Evolutionary conservation across 2,113 vertebrate genomes (phyloP), one percentile per base, ranked within the genome.

Genomic region (Pelvicachromis taeniatus): DNA sequence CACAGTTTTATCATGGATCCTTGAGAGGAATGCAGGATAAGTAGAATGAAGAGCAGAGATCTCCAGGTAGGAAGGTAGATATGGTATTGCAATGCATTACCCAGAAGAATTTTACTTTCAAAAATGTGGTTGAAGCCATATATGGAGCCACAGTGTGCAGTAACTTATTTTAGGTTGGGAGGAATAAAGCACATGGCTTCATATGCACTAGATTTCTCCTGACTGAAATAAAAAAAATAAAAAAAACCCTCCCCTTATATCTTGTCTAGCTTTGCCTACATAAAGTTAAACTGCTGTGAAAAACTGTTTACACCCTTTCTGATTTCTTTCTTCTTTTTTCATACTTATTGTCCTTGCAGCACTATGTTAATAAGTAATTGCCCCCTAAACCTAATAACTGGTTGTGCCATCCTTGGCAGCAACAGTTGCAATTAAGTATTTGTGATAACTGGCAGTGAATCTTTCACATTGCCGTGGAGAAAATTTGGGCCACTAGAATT

Each of bases 311-410:
- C 7, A 4, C 38, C 4, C 21, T 70, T 26, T 38, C 38, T 70
- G 65, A 70, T 3, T 0, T 42, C 4, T 42, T 42, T 11, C 1
- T 35, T 16, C 0, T 1, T 19, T 33, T 33, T 3, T 68, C 65
- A 17, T 26, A 26, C 17, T 45, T 26, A 26, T 70, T 26, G 17
- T 45, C 21, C 33, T 21, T 65, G 19, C 7, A 2, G 6, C 19
- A 65, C 19, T 65, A 21, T 65, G 61, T 65, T 38, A 65, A 65
- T 40, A 40, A 65, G 19, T 65, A 65, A 38, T 63, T 63, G 33
- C 33, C 59, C 33, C 38, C 59, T 38, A 63, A 63, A 63, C 59
- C 33, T 63, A 63, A 63, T 63, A 63, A 63, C 59, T 63, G 59
- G 59, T 63, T 63, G 33, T 63, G 33, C 59, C 59, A 63, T 63